phyloP scores from a whole-genome alignment of 2,113 vertebrate species.

The Arothron firmamentum region DNA sequence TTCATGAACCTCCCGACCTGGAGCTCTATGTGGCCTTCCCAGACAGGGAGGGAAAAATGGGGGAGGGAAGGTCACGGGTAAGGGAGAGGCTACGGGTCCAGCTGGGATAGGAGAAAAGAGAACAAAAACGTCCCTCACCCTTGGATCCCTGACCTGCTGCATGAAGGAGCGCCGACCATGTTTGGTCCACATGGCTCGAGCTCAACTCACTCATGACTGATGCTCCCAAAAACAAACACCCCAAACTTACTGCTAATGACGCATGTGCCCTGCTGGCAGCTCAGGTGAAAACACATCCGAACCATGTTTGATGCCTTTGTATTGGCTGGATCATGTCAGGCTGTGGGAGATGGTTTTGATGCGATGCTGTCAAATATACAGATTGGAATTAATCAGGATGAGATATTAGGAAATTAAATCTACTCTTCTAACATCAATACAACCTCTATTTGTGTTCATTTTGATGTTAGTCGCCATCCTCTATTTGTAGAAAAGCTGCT shows the following conservation, averaged over 20 bases:
- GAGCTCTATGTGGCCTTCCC: conserved; percentile 35
- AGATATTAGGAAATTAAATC: background rate
- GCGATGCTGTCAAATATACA: background rate
- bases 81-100: conserved; percentile 48
- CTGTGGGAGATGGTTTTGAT: no score
- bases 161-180: conserved; percentile 23
- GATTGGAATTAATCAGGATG: background rate
- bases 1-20: conserved; percentile 65
- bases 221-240: background rate
- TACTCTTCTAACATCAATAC: background rate
- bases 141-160: conserved; percentile 61
- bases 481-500: no score
- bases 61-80: conserved; percentile 32
- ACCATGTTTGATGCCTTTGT: no score
- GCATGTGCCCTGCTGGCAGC: background rate
- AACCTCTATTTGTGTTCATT: no score
- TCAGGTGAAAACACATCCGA: no score
- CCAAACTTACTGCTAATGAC: background rate
- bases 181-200: conserved; percentile 32
- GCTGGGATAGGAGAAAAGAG: conserved; percentile 59
- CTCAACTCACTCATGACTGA: background rate
- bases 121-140: conserved; percentile 50
- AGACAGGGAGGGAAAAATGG: conserved; percentile 24
- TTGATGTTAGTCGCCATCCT: no score
- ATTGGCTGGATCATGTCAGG: no score